Conservation (phyloP, 2,797 vertebrate species). For the Myripristis murdjan region DNA sequence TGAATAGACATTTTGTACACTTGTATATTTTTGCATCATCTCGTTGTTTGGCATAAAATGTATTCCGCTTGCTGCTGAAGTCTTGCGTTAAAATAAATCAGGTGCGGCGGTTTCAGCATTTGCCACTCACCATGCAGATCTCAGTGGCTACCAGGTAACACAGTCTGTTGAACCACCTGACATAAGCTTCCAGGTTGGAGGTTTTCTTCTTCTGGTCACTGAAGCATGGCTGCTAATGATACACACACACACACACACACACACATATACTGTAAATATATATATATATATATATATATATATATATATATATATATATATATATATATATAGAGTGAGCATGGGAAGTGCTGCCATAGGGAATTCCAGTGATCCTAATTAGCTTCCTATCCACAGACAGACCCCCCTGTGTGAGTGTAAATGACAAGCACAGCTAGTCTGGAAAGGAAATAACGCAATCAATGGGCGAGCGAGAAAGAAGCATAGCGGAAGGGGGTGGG, state of each 20-base stretch:
- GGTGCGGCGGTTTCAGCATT: background rate
- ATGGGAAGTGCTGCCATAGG: slow-evolving; percentile 22
- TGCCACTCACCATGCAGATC: slow-evolving; percentile 93
- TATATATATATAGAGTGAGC: slow-evolving; percentile 11
- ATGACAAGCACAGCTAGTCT: slow-evolving; percentile 44
- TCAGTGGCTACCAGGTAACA: slow-evolving; percentile 95
- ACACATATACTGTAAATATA: slow-evolving; percentile 1
- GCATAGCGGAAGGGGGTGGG: background rate
- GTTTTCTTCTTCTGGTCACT: slow-evolving; percentile 92
- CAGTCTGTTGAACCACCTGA: slow-evolving; percentile 96
- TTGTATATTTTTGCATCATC: too few relatives aligned
- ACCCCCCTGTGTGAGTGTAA: slow-evolving; percentile 45
- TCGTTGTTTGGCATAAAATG: background rate
- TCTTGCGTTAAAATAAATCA: background rate
- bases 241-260: slow-evolving; percentile 21
- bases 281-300: background rate
- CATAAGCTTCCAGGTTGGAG: slow-evolving; percentile 94
- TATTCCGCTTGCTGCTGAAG: slow-evolving; percentile 6
- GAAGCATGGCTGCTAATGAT: slow-evolving; percentile 87
- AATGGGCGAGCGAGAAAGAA: slow-evolving; percentile 24
- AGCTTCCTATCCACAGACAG: slow-evolving; percentile 56
- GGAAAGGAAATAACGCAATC: slow-evolving; percentile 35
- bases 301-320: slow-evolving; percentile 9
- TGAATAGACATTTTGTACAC: background rate
- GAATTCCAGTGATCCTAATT: slow-evolving; percentile 59